Percentiles rank a stretch among this genome's conserved stretches.
phyloP scores from a whole-genome alignment of 2,888 invertebrate genomes.

The Beris chalybata region DNA sequence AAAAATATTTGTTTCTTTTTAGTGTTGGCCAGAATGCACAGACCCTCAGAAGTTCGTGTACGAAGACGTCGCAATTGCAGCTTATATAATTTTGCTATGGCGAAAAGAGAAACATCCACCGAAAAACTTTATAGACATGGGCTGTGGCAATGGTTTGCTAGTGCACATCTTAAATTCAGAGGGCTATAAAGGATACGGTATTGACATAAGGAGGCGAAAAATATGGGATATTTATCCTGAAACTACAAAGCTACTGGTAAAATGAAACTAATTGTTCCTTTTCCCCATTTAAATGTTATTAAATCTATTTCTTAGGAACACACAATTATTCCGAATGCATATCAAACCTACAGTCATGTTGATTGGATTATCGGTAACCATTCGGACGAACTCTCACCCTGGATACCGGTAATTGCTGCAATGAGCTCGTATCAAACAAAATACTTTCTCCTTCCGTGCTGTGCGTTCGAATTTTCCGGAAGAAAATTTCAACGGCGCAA shows the following conservation, averaged over 20 bases:
- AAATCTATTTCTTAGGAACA: slow-evolving; percentile 59
- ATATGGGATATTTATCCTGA: slow-evolving; percentile 83
- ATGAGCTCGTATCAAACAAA: slow-evolving; percentile 72
- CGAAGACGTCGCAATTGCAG: slow-evolving; percentile 94
- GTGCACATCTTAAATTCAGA: slow-evolving; percentile 83
- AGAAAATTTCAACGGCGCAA: slow-evolving; percentile 76
- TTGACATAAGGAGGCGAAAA: slow-evolving; percentile 81
- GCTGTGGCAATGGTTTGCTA: slow-evolving; percentile 96
- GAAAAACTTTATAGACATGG: slow-evolving; percentile 86
- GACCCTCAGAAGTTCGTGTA: slow-evolving; percentile 94
- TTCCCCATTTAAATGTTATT: neutral
- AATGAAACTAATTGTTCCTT: neutral
- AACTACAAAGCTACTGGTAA: slow-evolving; percentile 60
- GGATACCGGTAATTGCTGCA: slow-evolving; percentile 93
- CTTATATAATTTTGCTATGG: slow-evolving; percentile 84
- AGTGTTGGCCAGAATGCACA: slow-evolving; percentile 91
- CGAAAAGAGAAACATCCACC: slow-evolving; percentile 55
- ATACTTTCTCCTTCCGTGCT: slow-evolving; percentile 93
- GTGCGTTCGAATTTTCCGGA: slow-evolving; percentile 88
- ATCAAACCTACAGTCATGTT: slow-evolving; percentile 66
- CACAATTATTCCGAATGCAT: slow-evolving; percentile 69
- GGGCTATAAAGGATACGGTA: slow-evolving; percentile 79
- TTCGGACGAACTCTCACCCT: slow-evolving; percentile 98
- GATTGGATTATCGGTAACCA: slow-evolving; percentile 99
- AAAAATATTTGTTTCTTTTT: slow-evolving; percentile 41